Evolutionary conservation across 1,140 invertebrate species (phyloP), one percentile per base, ranked within the genome.

Genomic region (Brachionus rotundiformis): DNA sequence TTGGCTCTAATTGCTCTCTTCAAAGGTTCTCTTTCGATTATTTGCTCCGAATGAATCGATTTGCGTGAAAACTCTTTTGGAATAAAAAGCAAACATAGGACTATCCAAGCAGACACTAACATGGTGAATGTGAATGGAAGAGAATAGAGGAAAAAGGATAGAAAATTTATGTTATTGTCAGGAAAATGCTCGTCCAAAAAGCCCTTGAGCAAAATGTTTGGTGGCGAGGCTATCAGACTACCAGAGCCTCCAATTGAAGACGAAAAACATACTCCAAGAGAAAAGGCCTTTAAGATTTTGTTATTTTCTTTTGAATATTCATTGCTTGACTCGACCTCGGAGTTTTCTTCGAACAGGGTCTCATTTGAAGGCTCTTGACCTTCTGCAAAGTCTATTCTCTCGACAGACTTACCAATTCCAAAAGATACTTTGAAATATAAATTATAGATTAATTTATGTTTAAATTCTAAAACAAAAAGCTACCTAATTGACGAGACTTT

Each of bases 161-260:
- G 36, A 63, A 80, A 80, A 63, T 41, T 80, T 16, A 80, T 41
- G 6, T 39, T 19, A 23, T 61, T 61, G n/a, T 59, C 23, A 0
- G 76, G 31, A 80, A 61, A 61, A 6, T 61, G 61, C 25, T 63
- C 47, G 13, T 92, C 91, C 82, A 91, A 91, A 81, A 92, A 91
- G 5, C 91, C 92, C 86, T 93, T 93, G 82, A 94, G 92, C 0
- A 93, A 92, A 8, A 94, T 89, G 87, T 95, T 95, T 16, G 93
- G 93, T 6, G 92, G 92, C 0, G 93, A 93, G 1, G 93, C 94
- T 7, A 94, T 93, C 1, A 95, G 86, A 0, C 93, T 93, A 0
- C 93, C 92, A 47, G 92, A 93, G 11, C 94, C 94, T 6, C 93
- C 94, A 29, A 94, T 86, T 54, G 89, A 89, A 1, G 93, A 91